Evolutionary conservation across 2,888 invertebrate genomes (phyloP), one percentile per base, ranked within the genome.

Genomic region (Crepidodera aurea): DNA sequence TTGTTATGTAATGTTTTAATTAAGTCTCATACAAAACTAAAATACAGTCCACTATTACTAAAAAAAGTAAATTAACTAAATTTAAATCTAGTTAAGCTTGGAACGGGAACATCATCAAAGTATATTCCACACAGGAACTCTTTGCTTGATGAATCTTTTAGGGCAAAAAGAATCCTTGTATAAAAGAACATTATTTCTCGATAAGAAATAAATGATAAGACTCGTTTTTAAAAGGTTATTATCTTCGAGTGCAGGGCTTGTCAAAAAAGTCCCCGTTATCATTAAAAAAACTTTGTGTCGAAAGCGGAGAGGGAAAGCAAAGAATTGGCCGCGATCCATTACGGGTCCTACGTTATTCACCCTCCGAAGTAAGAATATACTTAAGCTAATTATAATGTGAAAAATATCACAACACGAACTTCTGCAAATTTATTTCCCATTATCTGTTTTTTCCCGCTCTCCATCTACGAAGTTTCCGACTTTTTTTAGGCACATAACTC

Each of bases 341-440:
- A 60, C 53, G 29, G 13, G 42, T 53, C 58, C 60, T 48, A 54
- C 62, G 44, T 64, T 61, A 60, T 66, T 63, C 66, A 66, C 68
- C 66, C 68, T 64, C 58, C 55, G 51, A 66, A 58, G 66, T 63
- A 68, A 68, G 66, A 66, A 68, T 69, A 69, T 69, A 72, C 72
- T 73, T 67, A 67, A 71, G 74, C 78, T 79, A 79, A 79, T 79
- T 80, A 79, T 79, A 79, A 78, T 77, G 77, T 73, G 78, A 78
- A 79, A 79, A 79, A 80, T 78, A 79, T 79, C 77, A 76, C 76
- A 75, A 75, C 77, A 77, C 75, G 75, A 75, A 77, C 76, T 74
- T 72, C 73, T 72, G 75, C 78, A 77, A 81, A 81, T 81, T 81
- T 81, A 81, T 81, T 81, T 81, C 79, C 78, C 81, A 81, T 81